Conservation (phyloP, 92 coral and sea anemone genomes). For the Pocillopora meandrina region DNA sequence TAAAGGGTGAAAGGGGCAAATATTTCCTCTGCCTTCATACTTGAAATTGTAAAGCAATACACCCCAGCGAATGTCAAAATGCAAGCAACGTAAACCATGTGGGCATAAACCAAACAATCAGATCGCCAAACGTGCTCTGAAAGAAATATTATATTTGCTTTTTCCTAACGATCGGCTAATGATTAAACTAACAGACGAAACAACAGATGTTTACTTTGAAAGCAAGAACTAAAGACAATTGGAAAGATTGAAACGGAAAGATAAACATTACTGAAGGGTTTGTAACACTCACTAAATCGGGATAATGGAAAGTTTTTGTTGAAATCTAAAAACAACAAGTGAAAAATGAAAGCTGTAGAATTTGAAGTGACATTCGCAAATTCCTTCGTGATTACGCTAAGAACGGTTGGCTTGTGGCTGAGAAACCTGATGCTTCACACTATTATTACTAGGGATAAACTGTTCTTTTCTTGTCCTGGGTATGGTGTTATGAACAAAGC, state of each 20-base stretch:
- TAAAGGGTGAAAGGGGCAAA: background rate
- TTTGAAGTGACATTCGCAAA: background rate
- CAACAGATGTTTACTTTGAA: conserved; percentile 31
- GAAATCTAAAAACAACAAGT: conserved; percentile 37
- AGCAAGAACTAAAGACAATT: conserved; percentile 17
- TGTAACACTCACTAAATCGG: background rate
- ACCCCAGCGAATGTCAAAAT: background rate
- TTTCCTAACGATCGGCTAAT: background rate
- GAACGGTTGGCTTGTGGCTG: background rate
- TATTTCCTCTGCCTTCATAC: background rate
- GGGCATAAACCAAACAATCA: background rate
- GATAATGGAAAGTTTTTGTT: conserved; percentile 31
- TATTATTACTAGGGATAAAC: conserved; percentile 1
- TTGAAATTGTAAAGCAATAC: background rate
- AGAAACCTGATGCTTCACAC: conserved; percentile 5
- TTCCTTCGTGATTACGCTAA: conserved; percentile 12
- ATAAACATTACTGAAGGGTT: conserved; percentile 24
- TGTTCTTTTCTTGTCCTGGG: background rate
- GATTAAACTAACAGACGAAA: conserved; percentile 9
- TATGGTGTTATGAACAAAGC: background rate
- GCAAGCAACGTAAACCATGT: background rate
- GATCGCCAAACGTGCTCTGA: background rate
- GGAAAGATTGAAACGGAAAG: conserved; percentile 20
- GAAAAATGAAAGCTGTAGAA: background rate
- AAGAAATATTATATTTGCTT: conserved; percentile 4